Base-by-base conservation (phyloP, 2,888 invertebrate species). In the Scaptomyza cyrtandrae region DNA sequence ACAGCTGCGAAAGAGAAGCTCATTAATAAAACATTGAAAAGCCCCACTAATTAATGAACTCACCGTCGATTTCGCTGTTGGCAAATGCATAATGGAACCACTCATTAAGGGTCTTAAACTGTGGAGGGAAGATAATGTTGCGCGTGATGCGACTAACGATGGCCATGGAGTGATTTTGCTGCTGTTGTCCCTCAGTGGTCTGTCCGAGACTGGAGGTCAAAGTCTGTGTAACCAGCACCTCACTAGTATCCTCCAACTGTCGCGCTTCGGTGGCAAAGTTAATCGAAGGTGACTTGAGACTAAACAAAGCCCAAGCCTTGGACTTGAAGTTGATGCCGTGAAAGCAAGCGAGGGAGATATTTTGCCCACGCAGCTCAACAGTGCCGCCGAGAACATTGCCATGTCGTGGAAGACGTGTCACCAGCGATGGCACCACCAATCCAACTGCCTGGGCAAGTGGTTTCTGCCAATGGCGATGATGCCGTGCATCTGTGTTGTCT, bases 51-150 rank as follows among this genome's bases (percentile, higher is more conserved):
- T 11, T 7, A 3, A 13, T 1, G 2, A n/a, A 69, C 91, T 92
- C 91, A 98, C 98, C 97, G 93, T 98, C 98, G 60, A 98, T 96
- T 92, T 98, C 98, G 91, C 97, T 97, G 83, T 96, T 97, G 19
- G 97, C 96, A 93, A 99, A 98, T 0, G 98, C 97, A 92, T 99
- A 99, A 86, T 97, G 96, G 93, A 99, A 98, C 98, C 99, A 99
- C 92, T 99, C 98, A 88, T 96, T 96, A 43, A 98, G 94, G 39
- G 96, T 96, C 92, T 98, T 97, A 92, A 98, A 98, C 93, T 98
- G 98, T 33, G 98, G 98, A 72, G 98, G 98, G 93, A 98, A 98
- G 69, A 98, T 95, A 70, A 98, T 95, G 78, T 97, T 97, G 53
- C 98, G 94, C 55, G 98, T 97, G 88, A 98, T 96, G 90, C 97